Base-by-base conservation (phyloP, 2,797 vertebrate genomes). In the Bothrops alternatus region DNA sequence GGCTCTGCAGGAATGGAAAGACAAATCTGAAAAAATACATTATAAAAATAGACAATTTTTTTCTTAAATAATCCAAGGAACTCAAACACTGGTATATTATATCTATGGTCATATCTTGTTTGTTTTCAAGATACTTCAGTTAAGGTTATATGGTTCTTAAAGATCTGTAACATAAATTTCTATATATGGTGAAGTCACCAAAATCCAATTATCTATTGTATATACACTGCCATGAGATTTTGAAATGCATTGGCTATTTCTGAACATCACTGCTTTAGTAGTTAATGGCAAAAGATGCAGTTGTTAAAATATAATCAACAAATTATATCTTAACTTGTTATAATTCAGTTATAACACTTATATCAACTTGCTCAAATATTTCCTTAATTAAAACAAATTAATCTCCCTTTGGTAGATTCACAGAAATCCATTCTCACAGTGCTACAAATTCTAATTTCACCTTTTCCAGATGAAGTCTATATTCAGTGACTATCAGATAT, bases 301-400 rank as follows among this genome's bases (percentile, higher is more conserved):
- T 87, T 78, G 85, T 90, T 60, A 60, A 93, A 10, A 47, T 53
- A 88, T 87, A 90, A 90, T 90, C 69, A 90, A n/a, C 23, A 60
- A 26, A 90, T 82, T 42, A 86, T 85, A 42, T 23, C 32, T 23
- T 78, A 37, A 23, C 69, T 42, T 78, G 37, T 78, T 78, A 78
- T 20, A 23, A 78, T 78, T 42, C 23, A 78, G 7, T 20, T 73
- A 42, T n/a, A 78, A 42, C 73, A 42, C 2, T 73, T 73, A 20
- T 20, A 23, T 23, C 18, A 78, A 78, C 32, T 93, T 93, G 42
- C 85, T 93, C 53, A 87, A 90, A 90, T 4, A 87, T 56, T 78
- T 87, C 2, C 85, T 87, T 90, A 88, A 90, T 88, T 73, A 88
- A 93, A 90, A 55, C 88, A 56, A 85, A 87, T 87, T 32, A 85